A percentile compares a stretch with the other conserved stretches of the same genome.
phyloP scores from a whole-genome alignment of 2,888 invertebrate species.

The Erannis defoliaria region DNA sequence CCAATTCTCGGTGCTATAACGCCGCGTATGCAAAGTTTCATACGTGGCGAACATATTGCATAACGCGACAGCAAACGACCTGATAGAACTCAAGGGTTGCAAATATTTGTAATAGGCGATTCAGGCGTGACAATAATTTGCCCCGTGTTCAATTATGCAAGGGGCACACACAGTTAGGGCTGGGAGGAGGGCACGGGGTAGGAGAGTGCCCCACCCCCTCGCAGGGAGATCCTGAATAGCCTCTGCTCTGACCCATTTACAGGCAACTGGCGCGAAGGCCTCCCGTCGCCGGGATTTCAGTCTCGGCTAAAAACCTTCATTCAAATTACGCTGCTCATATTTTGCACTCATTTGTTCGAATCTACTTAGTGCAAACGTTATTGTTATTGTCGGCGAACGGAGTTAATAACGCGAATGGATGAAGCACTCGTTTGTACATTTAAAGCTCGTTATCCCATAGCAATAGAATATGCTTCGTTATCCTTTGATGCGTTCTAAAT shows the following conservation, averaged over 20 bases:
- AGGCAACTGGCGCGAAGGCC: conserved; percentile 70
- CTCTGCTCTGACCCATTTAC: conserved; percentile 85
- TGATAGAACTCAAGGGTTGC: conserved; percentile 59
- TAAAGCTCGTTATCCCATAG: neutral
- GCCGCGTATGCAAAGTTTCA: conserved; percentile 5
- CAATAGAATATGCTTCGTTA: neutral
- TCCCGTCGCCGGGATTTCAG: conserved; percentile 52
- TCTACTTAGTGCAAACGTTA: conserved; percentile 43
- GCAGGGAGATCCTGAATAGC: conserved; percentile 69
- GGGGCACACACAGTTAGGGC: conserved; percentile 72
- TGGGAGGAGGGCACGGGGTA: conserved; percentile 54
- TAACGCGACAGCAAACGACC: conserved; percentile 32
- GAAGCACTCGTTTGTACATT: neutral
- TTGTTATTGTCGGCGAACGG: conserved; percentile 28
- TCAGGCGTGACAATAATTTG: conserved; percentile 80
- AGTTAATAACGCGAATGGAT: conserved; percentile 16
- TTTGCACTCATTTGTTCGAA: conserved; percentile 46
- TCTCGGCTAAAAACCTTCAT: conserved; percentile 47
- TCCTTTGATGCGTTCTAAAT: neutral
- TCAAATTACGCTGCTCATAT: conserved; percentile 48
- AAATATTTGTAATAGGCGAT: conserved; percentile 59
- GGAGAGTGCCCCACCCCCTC: conserved; percentile 38
- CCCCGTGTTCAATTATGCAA: conserved; percentile 83
- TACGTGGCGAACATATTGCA: conserved; percentile 24
- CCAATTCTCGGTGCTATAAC: conserved; percentile 2